Evolutionary conservation across 1,140 invertebrate genomes (phyloP).

Genomic region (Drosophila cardini): DNA sequence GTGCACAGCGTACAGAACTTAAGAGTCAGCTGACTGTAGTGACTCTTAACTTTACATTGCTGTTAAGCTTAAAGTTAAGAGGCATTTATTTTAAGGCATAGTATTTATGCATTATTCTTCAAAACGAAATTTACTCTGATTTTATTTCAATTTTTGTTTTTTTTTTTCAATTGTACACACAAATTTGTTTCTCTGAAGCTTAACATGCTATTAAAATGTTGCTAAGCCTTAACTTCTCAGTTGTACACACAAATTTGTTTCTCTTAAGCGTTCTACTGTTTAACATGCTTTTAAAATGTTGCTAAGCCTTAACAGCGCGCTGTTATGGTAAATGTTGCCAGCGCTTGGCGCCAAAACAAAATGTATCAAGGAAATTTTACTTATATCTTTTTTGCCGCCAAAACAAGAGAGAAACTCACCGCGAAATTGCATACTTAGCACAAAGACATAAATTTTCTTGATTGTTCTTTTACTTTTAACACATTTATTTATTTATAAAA

Average conservation of each 20-base stretch:
- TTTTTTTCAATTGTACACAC: too few species aligned
- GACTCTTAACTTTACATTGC: background rate
- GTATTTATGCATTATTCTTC: too few species aligned
- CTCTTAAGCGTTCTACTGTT: too few species aligned
- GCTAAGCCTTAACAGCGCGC: conserved; percentile 22
- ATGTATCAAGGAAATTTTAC: conserved; percentile 5
- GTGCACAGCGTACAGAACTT: background rate
- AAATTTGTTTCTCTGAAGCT: too few species aligned
- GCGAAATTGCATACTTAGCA: conserved; percentile 38
- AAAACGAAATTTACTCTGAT: too few species aligned
- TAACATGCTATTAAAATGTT: conserved; percentile 9
- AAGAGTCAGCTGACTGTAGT: background rate
- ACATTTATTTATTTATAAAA: conserved; percentile 64
- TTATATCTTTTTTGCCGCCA: conserved; percentile 54
- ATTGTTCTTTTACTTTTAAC: conserved; percentile 43
- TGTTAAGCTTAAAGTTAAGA: background rate
- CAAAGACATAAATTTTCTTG: conserved; percentile 50
- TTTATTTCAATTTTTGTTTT: too few species aligned
- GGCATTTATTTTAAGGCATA: too few species aligned
- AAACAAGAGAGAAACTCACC: conserved; percentile 63
- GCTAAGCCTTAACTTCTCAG: conserved; percentile 17
- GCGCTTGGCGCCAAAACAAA: conserved; percentile 53
- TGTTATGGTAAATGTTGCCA: conserved; percentile 48
- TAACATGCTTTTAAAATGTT: conserved; percentile 14
- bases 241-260: too few species aligned